Evolutionary conservation across 1,140 invertebrate genomes (phyloP).

Genomic region (Physella acuta): DNA sequence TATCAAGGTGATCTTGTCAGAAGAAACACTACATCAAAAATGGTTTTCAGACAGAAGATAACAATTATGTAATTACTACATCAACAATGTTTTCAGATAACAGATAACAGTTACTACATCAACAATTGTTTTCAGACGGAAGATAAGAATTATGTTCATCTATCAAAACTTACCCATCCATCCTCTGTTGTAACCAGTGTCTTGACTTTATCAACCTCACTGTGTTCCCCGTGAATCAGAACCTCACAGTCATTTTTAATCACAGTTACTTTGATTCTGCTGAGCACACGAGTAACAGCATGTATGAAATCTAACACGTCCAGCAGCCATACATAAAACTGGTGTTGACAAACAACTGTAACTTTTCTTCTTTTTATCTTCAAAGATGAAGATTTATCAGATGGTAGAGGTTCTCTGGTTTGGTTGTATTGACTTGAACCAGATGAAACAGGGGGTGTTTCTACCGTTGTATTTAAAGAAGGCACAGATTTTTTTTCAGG

Average conservation of each 20-base stretch:
- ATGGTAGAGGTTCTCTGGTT: neutral
- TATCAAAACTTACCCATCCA: too few species aligned
- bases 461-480: neutral
- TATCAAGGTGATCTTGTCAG: neutral
- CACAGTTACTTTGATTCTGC: neutral
- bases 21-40: neutral
- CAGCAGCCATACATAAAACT: neutral
- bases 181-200: neutral
- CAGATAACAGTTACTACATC: neutral
- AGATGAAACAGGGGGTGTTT: neutral
- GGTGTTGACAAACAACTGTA: neutral
- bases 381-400: neutral
- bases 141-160: too few species aligned
- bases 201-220: neutral
- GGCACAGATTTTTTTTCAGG: neutral
- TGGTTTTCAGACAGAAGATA: neutral
- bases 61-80: neutral
- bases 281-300: neutral
- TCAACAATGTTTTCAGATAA: neutral
- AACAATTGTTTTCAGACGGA: too few species aligned
- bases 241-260: neutral
- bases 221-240: neutral
- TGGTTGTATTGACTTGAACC: neutral
- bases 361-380: neutral
- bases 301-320: neutral